Percentiles rank a stretch among this genome's conserved stretches.
These are phyloP conservation scores for Peromyscus aztecus DNA, from an alignment of 2,797 vertebrate genomes.

Conservation along the genomic window DNA sequence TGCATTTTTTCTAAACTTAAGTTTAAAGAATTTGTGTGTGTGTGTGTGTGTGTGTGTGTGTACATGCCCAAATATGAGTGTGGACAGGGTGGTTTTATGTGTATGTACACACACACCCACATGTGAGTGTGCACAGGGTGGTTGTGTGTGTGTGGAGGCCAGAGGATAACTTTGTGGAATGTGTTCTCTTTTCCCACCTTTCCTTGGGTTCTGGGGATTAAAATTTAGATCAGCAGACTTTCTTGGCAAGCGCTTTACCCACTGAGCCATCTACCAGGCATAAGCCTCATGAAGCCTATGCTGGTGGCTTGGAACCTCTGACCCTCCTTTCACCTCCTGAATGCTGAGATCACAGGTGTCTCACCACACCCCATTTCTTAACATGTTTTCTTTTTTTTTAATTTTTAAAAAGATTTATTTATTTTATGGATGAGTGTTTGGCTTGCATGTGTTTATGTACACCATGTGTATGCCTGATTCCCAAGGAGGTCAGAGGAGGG, in stretches of 20 bases:
- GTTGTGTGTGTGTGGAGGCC: background rate
- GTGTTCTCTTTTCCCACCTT: background rate
- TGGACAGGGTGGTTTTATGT: background rate
- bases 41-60: background rate
- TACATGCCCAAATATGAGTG: background rate
- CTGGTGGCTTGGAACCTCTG: background rate
- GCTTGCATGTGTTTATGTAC: background rate
- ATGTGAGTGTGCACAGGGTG: background rate
- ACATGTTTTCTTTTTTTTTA: conserved; percentile 17
- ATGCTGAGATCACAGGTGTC: background rate
- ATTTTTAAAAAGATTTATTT: background rate
- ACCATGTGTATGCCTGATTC: background rate
- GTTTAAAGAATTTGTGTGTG: background rate
- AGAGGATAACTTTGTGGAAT: background rate
- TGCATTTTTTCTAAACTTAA: background rate
- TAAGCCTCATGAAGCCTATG: background rate
- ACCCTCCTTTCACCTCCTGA: background rate
- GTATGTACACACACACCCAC: background rate
- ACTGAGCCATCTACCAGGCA: background rate
- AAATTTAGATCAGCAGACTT: background rate
- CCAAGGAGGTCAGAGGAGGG: background rate
- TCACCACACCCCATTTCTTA: background rate
- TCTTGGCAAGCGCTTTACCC: background rate
- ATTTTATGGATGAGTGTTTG: background rate
- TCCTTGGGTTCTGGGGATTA: background rate